Base-by-base conservation (phyloP, 2,113 vertebrate genomes). In the Pogonocichla stellata region DNA sequence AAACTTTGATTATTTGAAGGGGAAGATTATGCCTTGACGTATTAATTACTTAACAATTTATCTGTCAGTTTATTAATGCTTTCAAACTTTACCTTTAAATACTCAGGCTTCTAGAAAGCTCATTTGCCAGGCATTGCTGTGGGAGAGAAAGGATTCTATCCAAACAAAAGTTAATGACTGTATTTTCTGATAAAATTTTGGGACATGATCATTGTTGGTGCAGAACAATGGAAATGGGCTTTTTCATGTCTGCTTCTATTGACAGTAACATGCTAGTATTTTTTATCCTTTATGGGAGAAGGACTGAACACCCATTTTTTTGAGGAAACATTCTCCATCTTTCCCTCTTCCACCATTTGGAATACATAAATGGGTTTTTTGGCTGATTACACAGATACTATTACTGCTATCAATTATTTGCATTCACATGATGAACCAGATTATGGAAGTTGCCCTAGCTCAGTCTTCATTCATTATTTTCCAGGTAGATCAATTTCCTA, bases 11-110 rank as follows among this genome's bases (percentile, higher is more conserved):
- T 88, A n/a, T 70, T 88, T 42, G 58, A 86, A 94, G 34, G n/a
- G 50, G 45, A 88, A 2, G 20, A 73, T 93, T 92, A 62, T 80
- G 25, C 61, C 58, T 74, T 91, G 80, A 93, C 72, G 20, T 95
- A 61, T 89, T 93, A 95, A 96, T 95, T 89, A 45, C 73, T 75
- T 90, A 62, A 79, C 50, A 95, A 92, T 95, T 94, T 95, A 65
- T 83, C 82, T 96, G 92, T 97, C 88, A 88, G 73, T 85, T 92
- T 93, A 75, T 87, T 93, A 77, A 92, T 95, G 53, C 14, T 61
- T 91, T 97, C 89, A 93, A 45, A 57, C 36, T 93, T 84, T 19
- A 73, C 60, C 51, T 94, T 66, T 80, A 83, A 88, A 78, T 91
- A 57, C 13, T 74, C 13, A 25, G 24, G 26, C 65, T 92, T 0